A percentile compares a stretch with the other conserved stretches of the same genome.
These are phyloP conservation scores for Cephus rjabovi DNA, from an alignment of 2,888 invertebrate genomes.

Conservation along the genomic window DNA sequence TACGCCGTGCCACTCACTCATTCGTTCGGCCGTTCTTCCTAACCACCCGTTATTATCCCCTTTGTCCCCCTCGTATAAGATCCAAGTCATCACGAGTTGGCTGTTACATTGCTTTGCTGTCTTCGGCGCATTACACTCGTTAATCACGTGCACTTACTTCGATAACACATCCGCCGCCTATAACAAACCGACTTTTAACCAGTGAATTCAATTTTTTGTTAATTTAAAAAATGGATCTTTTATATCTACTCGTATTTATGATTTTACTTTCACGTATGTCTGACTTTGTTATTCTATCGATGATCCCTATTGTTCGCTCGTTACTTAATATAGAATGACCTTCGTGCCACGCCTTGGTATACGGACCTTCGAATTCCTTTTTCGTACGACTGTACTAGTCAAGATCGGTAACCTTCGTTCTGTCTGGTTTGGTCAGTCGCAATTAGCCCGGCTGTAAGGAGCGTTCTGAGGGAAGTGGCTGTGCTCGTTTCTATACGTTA, in stretches of 20 bases:
- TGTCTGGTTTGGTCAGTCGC: background rate
- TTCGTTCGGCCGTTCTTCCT: conserved; percentile 41
- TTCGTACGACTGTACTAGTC: background rate
- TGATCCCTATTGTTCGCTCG: background rate
- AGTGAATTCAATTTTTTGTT: conserved; percentile 1
- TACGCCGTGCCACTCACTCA: conserved; percentile 53
- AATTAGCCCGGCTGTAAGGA: background rate
- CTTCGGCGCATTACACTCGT: conserved; percentile 3
- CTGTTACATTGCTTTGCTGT: conserved; percentile 11
- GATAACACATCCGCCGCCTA: background rate
- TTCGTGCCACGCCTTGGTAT: background rate
- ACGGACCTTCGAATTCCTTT: background rate
- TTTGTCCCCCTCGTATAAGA: conserved; percentile 25
- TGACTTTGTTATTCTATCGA: background rate
- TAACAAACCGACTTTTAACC: background rate
- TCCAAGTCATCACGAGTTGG: conserved; percentile 14
- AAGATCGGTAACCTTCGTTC: background rate
- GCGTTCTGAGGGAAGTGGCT: background rate
- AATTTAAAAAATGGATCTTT: background rate
- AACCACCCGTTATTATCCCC: conserved; percentile 57
- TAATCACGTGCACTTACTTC: background rate
- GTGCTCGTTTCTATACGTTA: background rate
- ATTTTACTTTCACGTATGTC: background rate
- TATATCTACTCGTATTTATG: background rate
- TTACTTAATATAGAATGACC: background rate